A percentile compares a stretch with the other conserved stretches of the same genome.
phyloP scores from a whole-genome alignment of 2,888 invertebrate species.

The Cheilosia vernalis region DNA sequence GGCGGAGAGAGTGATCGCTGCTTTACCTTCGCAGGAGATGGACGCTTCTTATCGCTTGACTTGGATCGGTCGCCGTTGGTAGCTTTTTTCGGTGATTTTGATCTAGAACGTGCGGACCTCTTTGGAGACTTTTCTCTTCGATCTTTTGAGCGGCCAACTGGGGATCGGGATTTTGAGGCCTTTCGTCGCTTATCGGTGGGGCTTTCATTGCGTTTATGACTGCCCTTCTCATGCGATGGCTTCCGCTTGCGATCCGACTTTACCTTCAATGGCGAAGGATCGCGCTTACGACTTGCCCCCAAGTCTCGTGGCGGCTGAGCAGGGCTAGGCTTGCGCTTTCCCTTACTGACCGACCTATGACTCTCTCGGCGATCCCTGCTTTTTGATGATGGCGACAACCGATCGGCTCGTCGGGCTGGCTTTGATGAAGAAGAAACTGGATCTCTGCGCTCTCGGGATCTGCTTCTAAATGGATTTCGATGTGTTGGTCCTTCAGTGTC shows the following conservation, averaged over 20 bases:
- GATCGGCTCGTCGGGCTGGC: constrained; percentile 75
- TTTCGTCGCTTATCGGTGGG: constrained; percentile 44
- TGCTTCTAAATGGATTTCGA: constrained; percentile 79
- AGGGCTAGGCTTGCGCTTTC: constrained; percentile 56
- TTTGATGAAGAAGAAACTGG: constrained; percentile 62
- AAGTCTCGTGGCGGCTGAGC: constrained; percentile 27
- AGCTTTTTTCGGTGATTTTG: constrained; percentile 43
- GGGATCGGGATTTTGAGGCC: constrained; percentile 66
- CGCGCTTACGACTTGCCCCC: constrained; percentile 48
- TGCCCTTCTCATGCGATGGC: constrained; percentile 30
- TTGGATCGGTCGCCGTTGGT: constrained; percentile 46
- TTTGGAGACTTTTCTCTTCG: constrained; percentile 64
- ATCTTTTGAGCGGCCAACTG: constrained; percentile 56
- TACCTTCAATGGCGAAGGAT: constrained; percentile 29
- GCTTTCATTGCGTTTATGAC: constrained; percentile 23
- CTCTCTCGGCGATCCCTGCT: constrained; percentile 58
- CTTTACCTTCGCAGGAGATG: constrained; percentile 68
- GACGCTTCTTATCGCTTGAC: constrained; percentile 56
- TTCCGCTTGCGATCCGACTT: constrained; percentile 63
- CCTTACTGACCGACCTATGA: constrained; percentile 24
- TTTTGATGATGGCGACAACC: constrained; percentile 70
- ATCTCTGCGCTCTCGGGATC: constrained; percentile 79
- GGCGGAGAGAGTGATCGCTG: constrained; percentile 67
- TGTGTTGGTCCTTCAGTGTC: constrained; percentile 57
- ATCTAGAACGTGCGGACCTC: constrained; percentile 34